Percentiles rank a stretch among this genome's conserved stretches.
phyloP scores from a whole-genome alignment of 2,797 vertebrate genomes.

The Knipowitschia caucasica region DNA sequence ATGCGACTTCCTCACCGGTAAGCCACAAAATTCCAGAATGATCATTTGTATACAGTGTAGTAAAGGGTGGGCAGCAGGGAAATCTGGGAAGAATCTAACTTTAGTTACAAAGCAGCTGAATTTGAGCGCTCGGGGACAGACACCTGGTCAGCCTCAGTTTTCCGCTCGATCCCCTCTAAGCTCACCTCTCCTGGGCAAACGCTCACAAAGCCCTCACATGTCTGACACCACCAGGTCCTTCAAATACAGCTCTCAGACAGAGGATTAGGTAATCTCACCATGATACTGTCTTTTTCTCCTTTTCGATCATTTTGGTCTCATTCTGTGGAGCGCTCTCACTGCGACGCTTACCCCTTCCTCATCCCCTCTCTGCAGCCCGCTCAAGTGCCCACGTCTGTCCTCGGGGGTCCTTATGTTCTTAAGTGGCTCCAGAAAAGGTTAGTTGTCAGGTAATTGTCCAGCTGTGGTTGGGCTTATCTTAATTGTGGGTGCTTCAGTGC shows the following conservation, averaged over 20 bases:
- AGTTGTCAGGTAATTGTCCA: conserved; percentile 79
- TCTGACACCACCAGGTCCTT: conserved; percentile 68
- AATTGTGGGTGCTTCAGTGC: conserved; percentile 72
- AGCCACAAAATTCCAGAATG: not conserved
- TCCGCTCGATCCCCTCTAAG: conserved; percentile 62
- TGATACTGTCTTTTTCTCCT: conserved; percentile 65
- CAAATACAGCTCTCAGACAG: conserved; percentile 67
- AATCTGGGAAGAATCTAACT: conserved; percentile 71
- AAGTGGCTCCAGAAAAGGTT: conserved; percentile 79
- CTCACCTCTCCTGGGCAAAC: conserved; percentile 67
- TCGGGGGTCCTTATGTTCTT: conserved; percentile 72
- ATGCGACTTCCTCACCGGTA: too few species aligned
- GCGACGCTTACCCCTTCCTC: conserved; percentile 33
- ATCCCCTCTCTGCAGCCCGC: conserved; percentile 36
- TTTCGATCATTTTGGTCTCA: conserved; percentile 54
- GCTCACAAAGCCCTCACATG: conserved; percentile 65
- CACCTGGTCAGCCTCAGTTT: conserved; percentile 54
- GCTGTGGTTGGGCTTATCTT: conserved; percentile 73
- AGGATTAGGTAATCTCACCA: conserved; percentile 76
- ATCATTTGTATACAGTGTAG: conserved; percentile 39
- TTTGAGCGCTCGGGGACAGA: conserved; percentile 48
- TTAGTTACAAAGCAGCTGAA: conserved; percentile 68
- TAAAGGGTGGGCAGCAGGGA: conserved; percentile 62
- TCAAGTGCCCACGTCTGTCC: conserved; percentile 70
- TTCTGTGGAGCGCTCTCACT: conserved; percentile 27